phyloP scores from a whole-genome alignment of 2,113 vertebrate species.

The Pardalotus punctatus region DNA sequence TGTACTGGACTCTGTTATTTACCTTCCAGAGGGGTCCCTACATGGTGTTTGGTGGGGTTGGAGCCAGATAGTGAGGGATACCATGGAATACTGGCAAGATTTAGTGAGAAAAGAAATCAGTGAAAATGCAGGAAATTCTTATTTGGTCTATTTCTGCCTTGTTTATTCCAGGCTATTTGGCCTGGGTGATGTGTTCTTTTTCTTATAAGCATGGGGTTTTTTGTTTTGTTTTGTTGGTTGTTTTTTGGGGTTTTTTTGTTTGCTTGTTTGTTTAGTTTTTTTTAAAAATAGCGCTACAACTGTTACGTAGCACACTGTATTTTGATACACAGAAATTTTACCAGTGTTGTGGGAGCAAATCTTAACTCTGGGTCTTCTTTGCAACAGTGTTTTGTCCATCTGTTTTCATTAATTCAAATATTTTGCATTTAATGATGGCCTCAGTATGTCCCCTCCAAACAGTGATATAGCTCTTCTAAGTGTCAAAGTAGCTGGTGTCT shows the following conservation, averaged over 20 bases:
- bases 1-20: not conserved
- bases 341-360: not conserved
- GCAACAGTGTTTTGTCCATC: not conserved
- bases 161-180: not conserved
- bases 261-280: too few species aligned
- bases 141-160: not conserved
- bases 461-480: not conserved
- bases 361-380: not conserved
- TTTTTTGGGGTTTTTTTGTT: too few species aligned
- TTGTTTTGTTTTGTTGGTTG: too few species aligned
- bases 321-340: not conserved
- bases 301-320: not conserved
- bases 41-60: not conserved
- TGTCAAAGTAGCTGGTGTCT: not conserved
- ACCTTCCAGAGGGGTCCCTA: not conserved
- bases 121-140: not conserved
- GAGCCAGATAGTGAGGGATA: not conserved
- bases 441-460: not conserved
- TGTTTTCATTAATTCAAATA: not conserved
- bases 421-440: not conserved
- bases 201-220: not conserved
- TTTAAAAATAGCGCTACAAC: not conserved
- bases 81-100: not conserved
- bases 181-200: not conserved
- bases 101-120: not conserved